Evolutionary conservation across 2,113 vertebrate species (phyloP), one percentile per base, ranked within the genome.

Genomic region (Syngnathoides biaculeatus): DNA sequence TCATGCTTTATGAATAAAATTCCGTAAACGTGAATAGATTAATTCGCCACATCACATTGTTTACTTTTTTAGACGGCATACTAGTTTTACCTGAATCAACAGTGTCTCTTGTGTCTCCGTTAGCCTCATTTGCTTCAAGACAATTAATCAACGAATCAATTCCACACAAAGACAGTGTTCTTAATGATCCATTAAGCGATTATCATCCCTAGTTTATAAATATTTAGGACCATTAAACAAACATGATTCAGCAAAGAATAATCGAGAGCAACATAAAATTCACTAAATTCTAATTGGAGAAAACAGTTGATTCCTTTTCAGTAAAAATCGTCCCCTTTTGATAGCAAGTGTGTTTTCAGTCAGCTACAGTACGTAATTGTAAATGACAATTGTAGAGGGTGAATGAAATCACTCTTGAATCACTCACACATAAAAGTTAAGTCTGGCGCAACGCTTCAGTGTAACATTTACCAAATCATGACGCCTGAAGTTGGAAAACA

Each of bases 401-500:
- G 12, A 20, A 8, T 20, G 19, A 17, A 12, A 35, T 15, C 35
- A 22, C 20, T 55, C 22, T 55, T 26, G 22, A 55, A 55, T n/a
- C 12, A 38, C 8, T 35, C 39, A 61, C 15, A 53, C 38, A 45
- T 13, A 22, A 13, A 26, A 12, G 53, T 10, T 39, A 12, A 35
- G 35, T 38, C 30, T 38, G 8, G 1, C 19, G 30, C 27, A 59
- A 19, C 30, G 22, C 20, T 22, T n/a, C n/a, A n/a, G n/a, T 6
- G 2, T 35, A 35, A 35, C 30, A 35, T 12, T 61, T 20, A 42
- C 38, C 20, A 61, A 75, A 68, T 65, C 38, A 1, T n/a, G 27
- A 79, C 56, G 74, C 17, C 60, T 64, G 30, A 35, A 35, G 2
- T 35, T 35, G 1, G 68, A 71, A 66, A 56, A 50, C 24, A 22